Percentiles rank a stretch among this genome's conserved stretches.
These are phyloP conservation scores for Eucidaris tribuloides DNA, from an alignment of 35 echinoderm and acorn worm genomes.

Conservation along the genomic window DNA sequence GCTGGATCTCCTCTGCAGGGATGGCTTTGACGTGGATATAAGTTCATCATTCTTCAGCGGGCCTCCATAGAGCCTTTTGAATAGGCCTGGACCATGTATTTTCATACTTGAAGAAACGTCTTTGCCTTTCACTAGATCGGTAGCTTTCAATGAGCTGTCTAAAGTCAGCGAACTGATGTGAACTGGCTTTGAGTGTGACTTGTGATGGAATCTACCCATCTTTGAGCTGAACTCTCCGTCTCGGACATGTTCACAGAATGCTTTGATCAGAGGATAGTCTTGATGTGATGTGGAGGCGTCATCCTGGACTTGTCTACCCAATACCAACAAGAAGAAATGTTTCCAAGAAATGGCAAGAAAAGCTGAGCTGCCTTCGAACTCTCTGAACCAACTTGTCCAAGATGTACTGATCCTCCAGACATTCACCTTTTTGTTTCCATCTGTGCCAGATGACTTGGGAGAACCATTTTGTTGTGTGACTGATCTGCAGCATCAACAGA, in stretches of 20 bases:
- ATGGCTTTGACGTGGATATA: not conserved
- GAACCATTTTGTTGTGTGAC: too few species aligned
- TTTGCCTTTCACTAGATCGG: too few species aligned
- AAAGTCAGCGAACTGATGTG: too few species aligned
- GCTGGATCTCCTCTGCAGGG: slow-evolving; percentile 1
- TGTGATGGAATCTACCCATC: not conserved
- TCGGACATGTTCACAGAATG: slow-evolving; percentile 37
- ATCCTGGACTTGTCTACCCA: slow-evolving; percentile 68
- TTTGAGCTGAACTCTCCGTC: slow-evolving; percentile 42
- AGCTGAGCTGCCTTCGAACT: slow-evolving; percentile 62
- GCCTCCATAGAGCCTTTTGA: not conserved
- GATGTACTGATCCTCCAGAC: too few species aligned
- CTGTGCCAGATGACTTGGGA: too few species aligned
- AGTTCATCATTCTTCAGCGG: not conserved
- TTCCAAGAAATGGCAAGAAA: slow-evolving; percentile 92
- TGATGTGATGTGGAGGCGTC: slow-evolving; percentile 20
- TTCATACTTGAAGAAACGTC: not conserved
- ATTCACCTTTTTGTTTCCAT: too few species aligned
- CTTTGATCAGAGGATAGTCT: slow-evolving; percentile 32
- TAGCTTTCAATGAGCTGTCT: too few species aligned
- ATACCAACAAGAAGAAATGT: slow-evolving; percentile 89
- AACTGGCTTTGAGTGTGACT: not conserved
- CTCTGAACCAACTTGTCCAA: slow-evolving; percentile 69
- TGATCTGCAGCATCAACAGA: too few species aligned
- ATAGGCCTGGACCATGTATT: not conserved